Evolutionary conservation across 1,140 invertebrate genomes (phyloP).

Genomic region (Drosophila tristis): DNA sequence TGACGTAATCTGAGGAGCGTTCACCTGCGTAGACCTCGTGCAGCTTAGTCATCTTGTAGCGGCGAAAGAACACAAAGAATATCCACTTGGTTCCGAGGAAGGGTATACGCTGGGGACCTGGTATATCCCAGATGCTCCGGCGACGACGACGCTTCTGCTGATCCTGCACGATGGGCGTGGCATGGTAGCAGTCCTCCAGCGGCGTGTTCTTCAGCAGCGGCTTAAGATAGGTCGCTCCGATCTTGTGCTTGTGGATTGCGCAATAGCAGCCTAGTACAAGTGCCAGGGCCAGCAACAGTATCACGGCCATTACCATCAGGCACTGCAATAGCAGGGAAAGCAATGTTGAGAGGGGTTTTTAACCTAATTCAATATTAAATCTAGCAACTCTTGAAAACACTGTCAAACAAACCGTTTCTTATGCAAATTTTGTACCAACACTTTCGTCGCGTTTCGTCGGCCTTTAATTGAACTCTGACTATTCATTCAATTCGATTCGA

Average conservation of each 20-base stretch:
- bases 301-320: slow-evolving; percentile 82
- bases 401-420: slow-evolving; percentile 11
- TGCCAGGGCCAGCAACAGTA: slow-evolving; percentile 78
- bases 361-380: slow-evolving; percentile 14
- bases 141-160: slow-evolving; percentile 23
- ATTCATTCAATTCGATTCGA: slow-evolving; percentile 19
- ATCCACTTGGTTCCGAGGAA: slow-evolving; percentile 92
- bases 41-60: slow-evolving; percentile 90
- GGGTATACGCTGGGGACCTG: slow-evolving; percentile 90
- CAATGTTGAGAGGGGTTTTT: slow-evolving; percentile 15
- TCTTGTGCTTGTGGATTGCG: slow-evolving; percentile 70
- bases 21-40: slow-evolving; percentile 93
- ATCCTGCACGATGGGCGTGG: slow-evolving; percentile 54
- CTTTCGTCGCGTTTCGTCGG: slow-evolving; percentile 36
- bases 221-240: slow-evolving; percentile 63
- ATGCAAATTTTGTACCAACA: slow-evolving; percentile 53
- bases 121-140: slow-evolving; percentile 85
- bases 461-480: slow-evolving; percentile 60
- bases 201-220: slow-evolving; percentile 65
- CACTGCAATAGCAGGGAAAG: slow-evolving; percentile 30
- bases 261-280: slow-evolving; percentile 76
- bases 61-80: slow-evolving; percentile 87
- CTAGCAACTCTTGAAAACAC: slow-evolving; percentile 33
- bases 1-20: slow-evolving; percentile 2
- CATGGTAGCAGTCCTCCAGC: slow-evolving; percentile 74